A percentile compares a stretch with the other conserved stretches of the same genome.
Conservation (phyloP, 2,113 vertebrate species). For the Lanius collurio region DNA sequence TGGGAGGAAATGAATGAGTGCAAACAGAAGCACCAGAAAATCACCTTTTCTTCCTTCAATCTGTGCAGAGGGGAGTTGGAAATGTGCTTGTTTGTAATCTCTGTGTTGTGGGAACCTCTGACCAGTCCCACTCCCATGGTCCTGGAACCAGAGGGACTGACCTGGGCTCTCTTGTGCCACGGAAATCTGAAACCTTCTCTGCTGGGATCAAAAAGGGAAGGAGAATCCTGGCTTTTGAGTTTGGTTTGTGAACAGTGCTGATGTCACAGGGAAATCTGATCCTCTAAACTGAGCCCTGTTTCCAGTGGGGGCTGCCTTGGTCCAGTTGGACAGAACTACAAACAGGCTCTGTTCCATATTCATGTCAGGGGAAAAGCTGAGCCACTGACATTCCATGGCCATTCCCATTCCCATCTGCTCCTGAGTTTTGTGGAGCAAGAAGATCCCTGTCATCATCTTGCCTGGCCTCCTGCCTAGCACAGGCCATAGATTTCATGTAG, state of each 20-base stretch:
- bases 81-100: neutral
- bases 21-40: neutral
- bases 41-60: neutral
- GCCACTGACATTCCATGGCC: neutral
- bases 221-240: neutral
- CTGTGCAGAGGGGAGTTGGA: neutral
- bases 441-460: neutral
- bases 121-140: neutral
- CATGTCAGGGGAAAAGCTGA: neutral
- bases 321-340: neutral
- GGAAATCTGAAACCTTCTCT: neutral
- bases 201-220: neutral
- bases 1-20: neutral
- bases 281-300: neutral
- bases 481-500: rapidly evolving
- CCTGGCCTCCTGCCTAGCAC: neutral
- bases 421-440: neutral
- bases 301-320: neutral
- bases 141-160: neutral
- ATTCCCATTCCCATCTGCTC: neutral
- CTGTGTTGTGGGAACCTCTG: neutral
- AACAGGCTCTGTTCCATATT: neutral
- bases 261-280: neutral
- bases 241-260: neutral
- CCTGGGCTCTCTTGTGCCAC: too few relatives aligned